Percentiles rank a stretch among this genome's conserved stretches.
Conservation (phyloP, 2,888 invertebrate genomes). For the Dinocampus coccinellae region DNA sequence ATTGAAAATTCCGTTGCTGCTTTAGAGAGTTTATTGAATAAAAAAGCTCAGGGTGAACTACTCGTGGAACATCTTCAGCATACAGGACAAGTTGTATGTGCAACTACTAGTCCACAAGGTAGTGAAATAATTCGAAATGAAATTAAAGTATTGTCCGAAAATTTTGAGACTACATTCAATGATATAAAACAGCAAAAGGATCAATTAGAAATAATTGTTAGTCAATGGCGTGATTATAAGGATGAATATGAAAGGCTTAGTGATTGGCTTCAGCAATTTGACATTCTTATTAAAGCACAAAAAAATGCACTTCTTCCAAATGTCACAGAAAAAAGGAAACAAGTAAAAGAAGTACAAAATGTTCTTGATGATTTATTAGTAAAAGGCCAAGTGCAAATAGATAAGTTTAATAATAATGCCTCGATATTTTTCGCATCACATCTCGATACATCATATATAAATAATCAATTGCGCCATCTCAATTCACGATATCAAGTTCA, state of each 20-base stretch:
- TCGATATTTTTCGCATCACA: slow-evolving; percentile 84
- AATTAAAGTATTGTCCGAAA: slow-evolving; percentile 86
- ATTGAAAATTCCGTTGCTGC: slow-evolving; percentile 91
- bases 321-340: slow-evolving; percentile 85
- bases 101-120: slow-evolving; percentile 85
- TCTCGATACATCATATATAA: slow-evolving; percentile 84
- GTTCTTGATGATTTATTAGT: slow-evolving; percentile 79
- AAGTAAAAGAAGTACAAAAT: slow-evolving; percentile 85
- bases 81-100: slow-evolving; percentile 87
- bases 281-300: slow-evolving; percentile 90
- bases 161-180: slow-evolving; percentile 86
- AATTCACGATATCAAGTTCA: slow-evolving; percentile 92
- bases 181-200: slow-evolving; percentile 89
- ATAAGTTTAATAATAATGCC: slow-evolving; percentile 85
- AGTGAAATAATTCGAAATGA: slow-evolving; percentile 86
- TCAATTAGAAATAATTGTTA: slow-evolving; percentile 84
- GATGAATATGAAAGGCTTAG: slow-evolving; percentile 92
- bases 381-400: slow-evolving; percentile 85
- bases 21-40: slow-evolving; percentile 87
- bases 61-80: slow-evolving; percentile 89
- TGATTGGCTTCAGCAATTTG: slow-evolving; percentile 94
- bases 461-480: slow-evolving; percentile 86
- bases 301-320: slow-evolving; percentile 86
- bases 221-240: slow-evolving; percentile 91
- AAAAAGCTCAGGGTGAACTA: slow-evolving; percentile 91